Evolutionary conservation across 2,797 vertebrate genomes (phyloP).

Genomic region (Danio aesculapii): DNA sequence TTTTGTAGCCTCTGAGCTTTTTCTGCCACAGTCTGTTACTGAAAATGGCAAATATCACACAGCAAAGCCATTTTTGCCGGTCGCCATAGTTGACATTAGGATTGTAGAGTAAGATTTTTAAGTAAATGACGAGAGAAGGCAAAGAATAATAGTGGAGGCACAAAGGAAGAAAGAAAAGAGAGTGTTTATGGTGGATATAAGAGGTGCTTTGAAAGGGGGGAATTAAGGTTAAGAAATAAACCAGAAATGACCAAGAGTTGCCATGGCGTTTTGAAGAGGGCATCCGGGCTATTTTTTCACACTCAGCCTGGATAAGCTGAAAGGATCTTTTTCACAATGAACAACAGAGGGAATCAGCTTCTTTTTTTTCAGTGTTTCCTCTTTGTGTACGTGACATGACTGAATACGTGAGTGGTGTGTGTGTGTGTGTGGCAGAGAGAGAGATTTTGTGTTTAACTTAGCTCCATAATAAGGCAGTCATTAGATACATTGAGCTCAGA

Average conservation of each 20-base stretch:
- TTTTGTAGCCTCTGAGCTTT: not conserved
- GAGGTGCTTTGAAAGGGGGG: not conserved
- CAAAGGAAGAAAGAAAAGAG: not conserved
- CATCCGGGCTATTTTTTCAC: conserved; percentile 44
- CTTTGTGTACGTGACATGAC: conserved; percentile 16
- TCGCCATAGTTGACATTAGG: not conserved
- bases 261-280: conserved; percentile 58
- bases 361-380: not conserved
- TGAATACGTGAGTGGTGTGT: not conserved
- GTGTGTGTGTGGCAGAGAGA: not conserved
- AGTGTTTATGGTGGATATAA: not conserved
- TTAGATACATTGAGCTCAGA: not conserved
- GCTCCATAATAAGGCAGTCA: not conserved
- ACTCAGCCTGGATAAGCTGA: conserved; percentile 33
- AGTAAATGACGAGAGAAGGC: conserved; percentile 1
- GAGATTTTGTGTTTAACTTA: conserved; percentile 8
- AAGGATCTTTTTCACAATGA: conserved; percentile 46
- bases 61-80: not conserved
- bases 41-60: conserved; percentile 10
- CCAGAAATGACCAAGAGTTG: conserved; percentile 41
- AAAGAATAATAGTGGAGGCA: not conserved
- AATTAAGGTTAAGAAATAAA: conserved; percentile 35
- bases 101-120: not conserved
- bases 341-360: conserved; percentile 48
- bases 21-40: not conserved